Evolutionary conservation across 2,888 invertebrate genomes (phyloP).

Genomic region (Drosophila nr. medialis): DNA sequence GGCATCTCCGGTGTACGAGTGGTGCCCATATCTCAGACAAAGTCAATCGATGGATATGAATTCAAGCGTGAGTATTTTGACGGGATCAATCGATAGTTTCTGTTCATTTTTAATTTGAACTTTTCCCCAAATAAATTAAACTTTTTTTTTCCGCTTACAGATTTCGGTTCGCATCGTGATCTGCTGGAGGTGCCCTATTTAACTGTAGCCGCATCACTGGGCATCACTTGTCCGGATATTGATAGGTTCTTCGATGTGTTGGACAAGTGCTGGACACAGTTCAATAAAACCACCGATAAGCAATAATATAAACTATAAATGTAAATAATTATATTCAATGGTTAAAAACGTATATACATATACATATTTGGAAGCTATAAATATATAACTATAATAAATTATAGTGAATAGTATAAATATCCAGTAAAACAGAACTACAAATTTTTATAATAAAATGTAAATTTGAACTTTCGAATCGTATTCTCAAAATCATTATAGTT

Average conservation of each 20-base stretch:
- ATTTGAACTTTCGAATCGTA: neutral
- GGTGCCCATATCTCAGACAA: slow-evolving; percentile 86
- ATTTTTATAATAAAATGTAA: neutral
- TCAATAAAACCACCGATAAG: slow-evolving; percentile 1
- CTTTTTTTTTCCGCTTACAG: slow-evolving; percentile 81
- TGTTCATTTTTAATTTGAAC: neutral
- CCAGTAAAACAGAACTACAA: neutral
- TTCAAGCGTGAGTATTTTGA: slow-evolving; percentile 85
- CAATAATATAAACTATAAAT: slow-evolving; percentile 1
- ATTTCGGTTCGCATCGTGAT: slow-evolving; percentile 89
- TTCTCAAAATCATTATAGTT: neutral
- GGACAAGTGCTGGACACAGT: slow-evolving; percentile 86
- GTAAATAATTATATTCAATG: neutral
- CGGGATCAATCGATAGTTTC: neutral
- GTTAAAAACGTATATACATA: no score
- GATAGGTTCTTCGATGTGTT: slow-evolving; percentile 89
- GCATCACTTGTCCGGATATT: slow-evolving; percentile 88
- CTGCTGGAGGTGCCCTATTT: slow-evolving; percentile 86
- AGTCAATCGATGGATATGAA: slow-evolving; percentile 86
- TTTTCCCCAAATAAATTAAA: neutral
- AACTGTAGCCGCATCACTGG: slow-evolving; percentile 90
- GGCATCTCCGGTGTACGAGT: slow-evolving; percentile 91
- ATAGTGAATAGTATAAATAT: neutral
- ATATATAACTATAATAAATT: neutral
- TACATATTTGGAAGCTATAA: neutral